These are phyloP conservation scores for Pomatostomus ruficeps DNA, from an alignment of 2,113 vertebrate species.

Conservation along the genomic window DNA sequence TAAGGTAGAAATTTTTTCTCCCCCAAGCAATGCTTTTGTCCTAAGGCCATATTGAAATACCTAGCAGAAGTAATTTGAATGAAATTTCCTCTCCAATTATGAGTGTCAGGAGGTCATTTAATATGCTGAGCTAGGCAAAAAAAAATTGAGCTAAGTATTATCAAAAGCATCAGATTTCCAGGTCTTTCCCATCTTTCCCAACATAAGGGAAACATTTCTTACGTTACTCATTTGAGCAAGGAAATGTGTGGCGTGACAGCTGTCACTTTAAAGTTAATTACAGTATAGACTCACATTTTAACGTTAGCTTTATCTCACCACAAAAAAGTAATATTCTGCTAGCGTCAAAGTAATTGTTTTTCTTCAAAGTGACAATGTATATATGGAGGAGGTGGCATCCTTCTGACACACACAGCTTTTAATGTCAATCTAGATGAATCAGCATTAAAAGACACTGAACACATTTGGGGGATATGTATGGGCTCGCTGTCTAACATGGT, in stretches of 20 bases:
- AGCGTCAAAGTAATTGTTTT: background rate
- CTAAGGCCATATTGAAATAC: background rate
- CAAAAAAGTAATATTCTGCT: background rate
- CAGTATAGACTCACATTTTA: background rate
- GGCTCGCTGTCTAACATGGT: background rate
- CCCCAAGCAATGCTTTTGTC: background rate
- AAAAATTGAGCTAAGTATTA: background rate
- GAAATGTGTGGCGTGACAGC: background rate
- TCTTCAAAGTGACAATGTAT: constrained; percentile 7
- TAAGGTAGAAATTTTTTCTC: background rate
- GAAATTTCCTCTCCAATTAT: constrained; percentile 6
- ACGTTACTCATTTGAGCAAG: background rate
- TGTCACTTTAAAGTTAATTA: constrained; percentile 43
- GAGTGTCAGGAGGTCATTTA: background rate
- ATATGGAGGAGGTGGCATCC: background rate
- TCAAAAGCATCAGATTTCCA: background rate
- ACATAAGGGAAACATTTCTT: background rate
- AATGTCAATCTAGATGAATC: constrained; percentile 16
- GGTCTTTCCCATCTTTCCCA: background rate
- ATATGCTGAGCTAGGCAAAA: background rate
- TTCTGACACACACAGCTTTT: background rate
- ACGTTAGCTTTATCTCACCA: background rate
- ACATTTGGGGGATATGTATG: background rate
- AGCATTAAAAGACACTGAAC: background rate
- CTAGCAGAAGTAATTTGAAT: background rate